phyloP scores from a whole-genome alignment of 1,140 invertebrate species.

The Anagrus nilaparvatae region DNA sequence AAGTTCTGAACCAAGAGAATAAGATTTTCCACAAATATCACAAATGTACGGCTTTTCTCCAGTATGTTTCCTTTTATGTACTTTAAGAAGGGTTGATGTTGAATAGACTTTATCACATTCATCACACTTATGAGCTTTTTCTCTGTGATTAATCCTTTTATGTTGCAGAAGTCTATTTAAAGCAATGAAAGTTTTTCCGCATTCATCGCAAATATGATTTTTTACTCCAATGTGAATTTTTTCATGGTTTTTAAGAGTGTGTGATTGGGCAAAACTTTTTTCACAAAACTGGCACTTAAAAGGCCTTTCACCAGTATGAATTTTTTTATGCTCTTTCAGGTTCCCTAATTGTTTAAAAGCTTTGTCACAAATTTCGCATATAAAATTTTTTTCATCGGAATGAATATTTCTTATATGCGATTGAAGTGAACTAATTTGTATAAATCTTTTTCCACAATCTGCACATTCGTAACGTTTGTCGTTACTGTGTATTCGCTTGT shows the following conservation, averaged over 20 bases:
- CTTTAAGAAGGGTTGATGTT: no score
- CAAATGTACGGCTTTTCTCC: constrained; percentile 51
- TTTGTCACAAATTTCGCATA: constrained; percentile 20
- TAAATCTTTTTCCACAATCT: constrained; percentile 57
- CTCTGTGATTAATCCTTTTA: constrained; percentile 10
- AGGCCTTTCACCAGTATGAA: constrained; percentile 71
- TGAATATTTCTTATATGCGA: constrained; percentile 41
- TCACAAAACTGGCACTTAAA: constrained; percentile 49
- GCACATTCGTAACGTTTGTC: constrained; percentile 62
- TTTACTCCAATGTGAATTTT: constrained; percentile 12
- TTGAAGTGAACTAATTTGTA: no score
- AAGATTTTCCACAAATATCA: constrained; percentile 47
- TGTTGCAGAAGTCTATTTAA: constrained; percentile 13
- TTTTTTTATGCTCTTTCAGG: constrained; percentile 24
- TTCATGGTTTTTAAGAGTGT: no score
- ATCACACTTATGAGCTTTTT: constrained; percentile 11
- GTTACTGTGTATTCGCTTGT: constrained; percentile 44
- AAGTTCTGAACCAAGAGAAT: no score
- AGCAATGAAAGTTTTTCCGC: constrained; percentile 11
- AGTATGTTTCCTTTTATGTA: constrained; percentile 50
- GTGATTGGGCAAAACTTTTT: constrained; percentile 5
- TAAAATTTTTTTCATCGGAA: constrained; percentile 9
- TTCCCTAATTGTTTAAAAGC: constrained; percentile 1
- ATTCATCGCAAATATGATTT: constrained; percentile 11
- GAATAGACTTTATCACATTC: background rate